Evolutionary conservation across 2,797 vertebrate species (phyloP).

Genomic region (Cygnus olor): DNA sequence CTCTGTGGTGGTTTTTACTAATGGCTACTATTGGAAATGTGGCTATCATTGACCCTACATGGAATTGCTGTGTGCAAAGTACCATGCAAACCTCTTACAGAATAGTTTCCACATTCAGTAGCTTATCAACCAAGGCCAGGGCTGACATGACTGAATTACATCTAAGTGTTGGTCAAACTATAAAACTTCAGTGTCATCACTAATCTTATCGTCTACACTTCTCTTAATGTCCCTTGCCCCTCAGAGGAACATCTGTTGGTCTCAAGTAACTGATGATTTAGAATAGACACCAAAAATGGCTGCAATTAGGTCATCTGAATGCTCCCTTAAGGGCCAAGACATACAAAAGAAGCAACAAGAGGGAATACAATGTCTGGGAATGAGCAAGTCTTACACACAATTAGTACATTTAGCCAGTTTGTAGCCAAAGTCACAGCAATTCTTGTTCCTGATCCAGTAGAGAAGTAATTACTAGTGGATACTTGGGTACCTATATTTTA

Average conservation of each 20-base stretch:
- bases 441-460: neutral
- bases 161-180: neutral
- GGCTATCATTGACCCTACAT: neutral
- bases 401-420: neutral
- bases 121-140: neutral
- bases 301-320: neutral
- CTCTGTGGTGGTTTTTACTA: neutral
- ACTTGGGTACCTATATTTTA: neutral
- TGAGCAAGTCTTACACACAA: neutral
- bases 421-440: neutral
- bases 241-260: neutral
- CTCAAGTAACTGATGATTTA: neutral
- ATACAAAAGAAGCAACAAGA: neutral
- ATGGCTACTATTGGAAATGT: neutral
- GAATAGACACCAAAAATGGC: neutral
- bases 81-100: neutral
- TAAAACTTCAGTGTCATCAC: neutral
- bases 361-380: neutral
- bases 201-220: neutral
- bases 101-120: neutral
- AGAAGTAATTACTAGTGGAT: neutral
- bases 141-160: neutral
- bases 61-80: neutral
- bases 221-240: neutral
- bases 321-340: neutral